Conservation (phyloP, 2,113 vertebrate species). For the Raja brachyura region DNA sequence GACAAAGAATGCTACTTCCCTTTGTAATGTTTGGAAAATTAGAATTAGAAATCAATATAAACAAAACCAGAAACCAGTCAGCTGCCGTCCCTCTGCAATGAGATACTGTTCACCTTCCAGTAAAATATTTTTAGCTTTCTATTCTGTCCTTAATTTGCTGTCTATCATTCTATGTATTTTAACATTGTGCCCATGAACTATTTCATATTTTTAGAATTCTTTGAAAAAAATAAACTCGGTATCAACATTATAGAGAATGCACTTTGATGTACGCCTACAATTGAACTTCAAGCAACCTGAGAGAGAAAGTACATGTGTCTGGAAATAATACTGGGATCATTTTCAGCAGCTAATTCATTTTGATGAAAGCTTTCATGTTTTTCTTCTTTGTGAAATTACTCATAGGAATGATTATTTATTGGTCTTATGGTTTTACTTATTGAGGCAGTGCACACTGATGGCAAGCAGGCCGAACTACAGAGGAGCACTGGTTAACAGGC, state of each 20-base stretch:
- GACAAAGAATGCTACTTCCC: background rate
- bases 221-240: background rate
- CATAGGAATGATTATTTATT: background rate
- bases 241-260: background rate
- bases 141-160: background rate
- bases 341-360: background rate
- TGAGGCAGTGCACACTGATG: too few relatives aligned
- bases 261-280: background rate
- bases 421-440: background rate
- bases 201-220: background rate
- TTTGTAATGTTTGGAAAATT: background rate
- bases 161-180: background rate
- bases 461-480: too few relatives aligned
- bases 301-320: background rate
- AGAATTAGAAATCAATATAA: background rate
- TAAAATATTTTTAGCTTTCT: background rate
- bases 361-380: background rate
- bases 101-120: background rate
- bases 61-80: background rate
- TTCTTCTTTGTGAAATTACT: background rate
- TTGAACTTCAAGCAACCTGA: background rate
- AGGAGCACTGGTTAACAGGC: too few relatives aligned
- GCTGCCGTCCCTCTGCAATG: background rate
- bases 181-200: background rate
- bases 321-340: constrained; percentile 6